phyloP scores from a whole-genome alignment of 2,888 invertebrate genomes.

The Meganola albula region DNA sequence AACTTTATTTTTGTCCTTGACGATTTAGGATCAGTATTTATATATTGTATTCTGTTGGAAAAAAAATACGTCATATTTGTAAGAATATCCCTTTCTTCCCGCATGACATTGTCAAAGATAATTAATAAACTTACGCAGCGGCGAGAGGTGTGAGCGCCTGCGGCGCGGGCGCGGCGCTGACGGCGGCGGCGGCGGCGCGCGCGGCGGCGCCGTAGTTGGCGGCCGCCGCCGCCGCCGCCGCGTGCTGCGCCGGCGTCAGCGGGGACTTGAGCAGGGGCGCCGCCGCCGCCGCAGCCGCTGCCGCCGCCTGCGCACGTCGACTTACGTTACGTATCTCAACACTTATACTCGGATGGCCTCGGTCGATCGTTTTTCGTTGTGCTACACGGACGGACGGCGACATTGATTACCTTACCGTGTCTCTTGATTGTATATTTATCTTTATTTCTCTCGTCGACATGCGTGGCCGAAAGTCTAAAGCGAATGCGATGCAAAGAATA shows the following conservation, averaged over 20 bases:
- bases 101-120: too few species aligned
- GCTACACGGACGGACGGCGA: background rate
- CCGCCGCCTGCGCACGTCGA: slow-evolving; percentile 68
- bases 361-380: background rate
- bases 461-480: slow-evolving; percentile 40
- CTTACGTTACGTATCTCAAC: too few species aligned
- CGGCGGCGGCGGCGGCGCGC: slow-evolving; percentile 87
- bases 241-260: slow-evolving; percentile 90
- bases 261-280: slow-evolving; percentile 90
- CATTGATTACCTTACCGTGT: background rate
- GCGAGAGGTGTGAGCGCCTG: slow-evolving; percentile 55
- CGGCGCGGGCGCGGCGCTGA: slow-evolving; percentile 82
- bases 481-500: slow-evolving; percentile 45
- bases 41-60: too few species aligned
- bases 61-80: too few species aligned
- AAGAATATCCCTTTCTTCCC: too few species aligned
- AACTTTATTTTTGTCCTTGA: too few species aligned
- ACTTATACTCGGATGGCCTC: too few species aligned
- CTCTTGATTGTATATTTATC: background rate
- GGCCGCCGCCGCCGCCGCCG: slow-evolving; percentile 91
- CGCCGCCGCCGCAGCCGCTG: slow-evolving; percentile 85
- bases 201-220: slow-evolving; percentile 92
- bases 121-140: too few species aligned
- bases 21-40: too few species aligned
- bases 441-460: slow-evolving; percentile 12